Conservation (phyloP, 2,888 invertebrate species). For the Cataglyphis rosenhaueri region DNA sequence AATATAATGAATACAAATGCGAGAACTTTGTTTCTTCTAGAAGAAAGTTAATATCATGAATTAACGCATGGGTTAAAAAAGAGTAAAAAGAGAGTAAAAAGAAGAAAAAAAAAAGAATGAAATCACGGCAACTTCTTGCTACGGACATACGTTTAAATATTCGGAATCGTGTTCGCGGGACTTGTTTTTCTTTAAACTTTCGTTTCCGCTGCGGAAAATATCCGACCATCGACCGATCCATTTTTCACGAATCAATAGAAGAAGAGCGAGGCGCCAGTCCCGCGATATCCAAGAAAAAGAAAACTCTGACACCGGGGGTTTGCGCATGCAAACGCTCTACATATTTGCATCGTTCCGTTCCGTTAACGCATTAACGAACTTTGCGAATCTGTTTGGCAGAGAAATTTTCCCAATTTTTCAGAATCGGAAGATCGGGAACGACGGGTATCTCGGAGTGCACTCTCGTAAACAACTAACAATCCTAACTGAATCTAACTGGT, state of each 20-base stretch:
- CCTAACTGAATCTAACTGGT: constrained; percentile 48
- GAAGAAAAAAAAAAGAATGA: neutral
- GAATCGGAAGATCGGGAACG: neutral
- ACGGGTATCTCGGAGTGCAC: neutral
- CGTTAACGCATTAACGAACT: constrained; percentile 43
- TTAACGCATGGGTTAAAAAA: constrained; percentile 29
- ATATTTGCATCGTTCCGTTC: constrained; percentile 30
- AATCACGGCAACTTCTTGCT: neutral
- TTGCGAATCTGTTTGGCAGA: neutral
- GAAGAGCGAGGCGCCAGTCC: constrained; percentile 17
- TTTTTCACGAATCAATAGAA: constrained; percentile 47
- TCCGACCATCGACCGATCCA: constrained; percentile 44
- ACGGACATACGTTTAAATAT: constrained; percentile 34
- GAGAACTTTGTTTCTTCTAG: neutral
- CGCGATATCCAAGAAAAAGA: constrained; percentile 31
- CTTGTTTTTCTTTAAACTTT: constrained; percentile 53
- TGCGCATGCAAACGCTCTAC: constrained; percentile 27
- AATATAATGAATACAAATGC: neutral
- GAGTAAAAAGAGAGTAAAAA: neutral
- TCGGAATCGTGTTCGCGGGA: constrained; percentile 10
- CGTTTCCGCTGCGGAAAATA: constrained; percentile 29
- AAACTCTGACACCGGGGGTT: constrained; percentile 24
- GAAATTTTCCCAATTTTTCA: constrained; percentile 48
- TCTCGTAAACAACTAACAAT: constrained; percentile 48
- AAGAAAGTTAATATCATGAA: constrained; percentile 32